These are phyloP conservation scores for Kryptolebias ocellatus DNA, from an alignment of 2,797 vertebrate species.

Conservation along the genomic window DNA sequence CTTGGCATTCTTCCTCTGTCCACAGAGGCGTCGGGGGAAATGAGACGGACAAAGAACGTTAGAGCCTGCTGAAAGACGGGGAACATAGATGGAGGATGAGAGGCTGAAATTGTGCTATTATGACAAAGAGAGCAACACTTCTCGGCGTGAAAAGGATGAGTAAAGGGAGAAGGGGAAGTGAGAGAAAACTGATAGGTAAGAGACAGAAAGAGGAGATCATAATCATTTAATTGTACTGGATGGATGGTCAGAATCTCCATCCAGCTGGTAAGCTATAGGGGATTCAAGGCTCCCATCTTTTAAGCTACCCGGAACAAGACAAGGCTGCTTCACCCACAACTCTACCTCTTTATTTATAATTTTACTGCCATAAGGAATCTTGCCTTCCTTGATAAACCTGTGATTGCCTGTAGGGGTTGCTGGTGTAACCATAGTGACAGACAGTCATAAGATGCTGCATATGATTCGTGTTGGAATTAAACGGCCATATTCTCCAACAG, in stretches of 20 bases:
- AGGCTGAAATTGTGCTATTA: constrained; percentile 78
- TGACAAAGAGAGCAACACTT: constrained; percentile 76
- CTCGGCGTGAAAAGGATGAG: constrained; percentile 66
- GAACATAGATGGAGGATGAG: constrained; percentile 60
- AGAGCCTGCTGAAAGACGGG: constrained; percentile 50
- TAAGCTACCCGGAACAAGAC: constrained; percentile 41
- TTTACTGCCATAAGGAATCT: constrained; percentile 37
- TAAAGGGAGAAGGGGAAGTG: constrained; percentile 43
- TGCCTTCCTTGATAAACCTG: constrained; percentile 31
- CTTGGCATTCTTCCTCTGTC: constrained; percentile 55
- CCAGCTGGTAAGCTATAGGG: constrained; percentile 56
- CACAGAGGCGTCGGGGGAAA: constrained; percentile 60
- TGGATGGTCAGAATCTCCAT: constrained; percentile 73
- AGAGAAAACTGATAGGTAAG: constrained; percentile 37
- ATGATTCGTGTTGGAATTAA: constrained; percentile 60
- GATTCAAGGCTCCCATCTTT: constrained; percentile 57
- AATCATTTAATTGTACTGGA: constrained; percentile 84
- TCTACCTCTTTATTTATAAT: constrained; percentile 39
- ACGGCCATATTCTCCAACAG: constrained; percentile 37
- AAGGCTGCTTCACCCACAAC: constrained; percentile 32
- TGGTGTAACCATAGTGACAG: constrained; percentile 67
- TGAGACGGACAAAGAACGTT: constrained; percentile 59
- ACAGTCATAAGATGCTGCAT: constrained; percentile 41
- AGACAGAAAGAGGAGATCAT: constrained; percentile 72
- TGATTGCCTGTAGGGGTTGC: constrained; percentile 43